phyloP scores from a whole-genome alignment of 2,797 vertebrate genomes.

The Myotis myotis region DNA sequence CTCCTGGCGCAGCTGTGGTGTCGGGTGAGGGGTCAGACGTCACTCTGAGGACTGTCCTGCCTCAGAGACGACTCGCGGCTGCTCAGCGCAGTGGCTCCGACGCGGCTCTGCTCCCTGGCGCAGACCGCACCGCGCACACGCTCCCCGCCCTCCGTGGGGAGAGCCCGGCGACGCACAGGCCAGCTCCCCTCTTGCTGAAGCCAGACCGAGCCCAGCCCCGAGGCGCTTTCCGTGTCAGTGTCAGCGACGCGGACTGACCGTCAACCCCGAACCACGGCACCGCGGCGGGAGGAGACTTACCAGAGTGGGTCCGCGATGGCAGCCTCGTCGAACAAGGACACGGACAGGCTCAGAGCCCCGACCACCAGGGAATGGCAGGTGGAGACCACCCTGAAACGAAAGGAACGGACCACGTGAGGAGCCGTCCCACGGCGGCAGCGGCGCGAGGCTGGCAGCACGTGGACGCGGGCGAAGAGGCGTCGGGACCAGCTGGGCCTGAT shows the following conservation, averaged over 20 bases:
- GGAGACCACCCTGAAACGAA: conserved; percentile 92
- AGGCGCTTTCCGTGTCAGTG: too few species aligned
- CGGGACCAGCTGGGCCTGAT: too few species aligned
- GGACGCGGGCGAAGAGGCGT: too few species aligned
- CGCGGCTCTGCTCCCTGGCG: too few species aligned
- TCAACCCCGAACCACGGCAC: too few species aligned
- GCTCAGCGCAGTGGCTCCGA: not conserved
- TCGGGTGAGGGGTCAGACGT: not conserved
- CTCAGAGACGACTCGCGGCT: not conserved
- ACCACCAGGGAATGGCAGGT: conserved; percentile 96
- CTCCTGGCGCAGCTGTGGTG: not conserved
- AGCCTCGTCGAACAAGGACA: conserved; percentile 92
- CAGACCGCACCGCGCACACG: too few species aligned
- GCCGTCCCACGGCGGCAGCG: too few species aligned
- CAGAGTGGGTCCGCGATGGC: conserved; percentile 94
- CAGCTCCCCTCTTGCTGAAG: too few species aligned
- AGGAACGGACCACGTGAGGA: not conserved
- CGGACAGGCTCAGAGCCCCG: conserved; percentile 93
- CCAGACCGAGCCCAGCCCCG: too few species aligned
- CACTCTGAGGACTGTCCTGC: not conserved
- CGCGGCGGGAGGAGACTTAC: conserved; percentile 85
- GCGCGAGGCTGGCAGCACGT: too few species aligned
- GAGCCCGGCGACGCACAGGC: too few species aligned
- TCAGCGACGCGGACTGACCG: not conserved
- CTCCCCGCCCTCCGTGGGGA: too few species aligned